Evolutionary conservation across 1,140 invertebrate genomes (phyloP), one percentile per base, ranked within the genome.

Genomic region (Meloidogyne chitwoodi): DNA sequence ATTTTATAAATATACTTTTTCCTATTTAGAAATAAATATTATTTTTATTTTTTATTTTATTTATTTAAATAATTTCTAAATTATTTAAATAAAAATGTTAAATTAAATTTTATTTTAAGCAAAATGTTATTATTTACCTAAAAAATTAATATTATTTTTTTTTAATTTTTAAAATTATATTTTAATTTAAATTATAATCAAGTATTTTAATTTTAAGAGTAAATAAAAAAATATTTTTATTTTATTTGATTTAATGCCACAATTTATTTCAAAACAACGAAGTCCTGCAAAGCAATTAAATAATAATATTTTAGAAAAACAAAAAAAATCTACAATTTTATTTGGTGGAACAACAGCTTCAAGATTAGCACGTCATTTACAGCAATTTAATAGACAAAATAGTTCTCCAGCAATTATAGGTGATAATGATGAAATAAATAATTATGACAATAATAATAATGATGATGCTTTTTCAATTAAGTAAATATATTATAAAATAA

Each of bases 401-500:
- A 69, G 68, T 19, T 69, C 68, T 4, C 68, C 68, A 29, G 68
- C 38, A 4, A 29, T 69, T 14, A 44, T 69, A 27, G 68, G 61
- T 19, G 68, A 69, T n/a, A n/a, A n/a, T n/a, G 68, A 69, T 61
- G 44, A 69, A 56, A 38, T 38, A 38, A 61, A 69, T 56, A 56
- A 22, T 56, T n/a, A 5, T 56, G n/a, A 0, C 5, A 6, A 56
- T 56, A 19, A 44, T n/a, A 61, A 10, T 8, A 14, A n/a, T 34
- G 2, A 68, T 44, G 61, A 44, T 69, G 26, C n/a, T 44, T 19
- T 16, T 26, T 56, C 68, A n/a, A 27, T 29, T 19, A 26, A 41
- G 44, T 61, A 41, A 24, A 26, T 4, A 69, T 41, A 56, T 38
- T 38, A 8, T 38, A 38, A 38, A 24, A 11, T 19, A 34, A 69